Conservation (phyloP, 2,113 vertebrate genomes). For the Ceratotherium simum region DNA sequence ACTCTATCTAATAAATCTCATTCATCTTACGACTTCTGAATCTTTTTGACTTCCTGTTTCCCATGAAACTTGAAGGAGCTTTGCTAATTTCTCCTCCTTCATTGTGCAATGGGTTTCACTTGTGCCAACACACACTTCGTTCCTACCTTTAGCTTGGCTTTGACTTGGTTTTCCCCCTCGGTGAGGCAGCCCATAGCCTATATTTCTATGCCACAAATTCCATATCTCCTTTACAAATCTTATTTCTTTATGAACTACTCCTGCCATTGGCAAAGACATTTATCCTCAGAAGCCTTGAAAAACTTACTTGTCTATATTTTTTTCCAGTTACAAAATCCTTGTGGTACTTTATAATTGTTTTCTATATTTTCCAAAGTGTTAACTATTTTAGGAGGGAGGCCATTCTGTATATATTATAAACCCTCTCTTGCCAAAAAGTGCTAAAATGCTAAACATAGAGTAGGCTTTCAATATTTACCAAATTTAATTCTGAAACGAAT, state of each 20-base stretch:
- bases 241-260: not conserved
- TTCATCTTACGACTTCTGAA: not conserved
- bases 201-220: not conserved
- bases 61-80: constrained; percentile 9
- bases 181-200: not conserved
- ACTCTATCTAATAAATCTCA: not conserved
- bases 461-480: too few relatives aligned
- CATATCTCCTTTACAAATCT: not conserved
- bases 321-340: not conserved
- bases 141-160: not conserved
- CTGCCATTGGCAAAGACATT: not conserved
- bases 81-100: not conserved
- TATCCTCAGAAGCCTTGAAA: not conserved
- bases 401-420: not conserved
- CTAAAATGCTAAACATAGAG: too few relatives aligned
- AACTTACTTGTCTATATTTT: not conserved
- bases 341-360: not conserved
- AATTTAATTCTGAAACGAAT: too few relatives aligned
- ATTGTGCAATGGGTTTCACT: not conserved
- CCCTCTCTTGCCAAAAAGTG: too few relatives aligned
- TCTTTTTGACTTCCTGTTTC: constrained; percentile 12
- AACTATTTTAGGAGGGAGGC: not conserved
- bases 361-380: not conserved
- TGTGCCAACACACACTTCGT: not conserved
- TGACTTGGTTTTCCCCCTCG: not conserved